Evolutionary conservation across 2,888 invertebrate genomes (phyloP).

Genomic region (Chesias legatella): DNA sequence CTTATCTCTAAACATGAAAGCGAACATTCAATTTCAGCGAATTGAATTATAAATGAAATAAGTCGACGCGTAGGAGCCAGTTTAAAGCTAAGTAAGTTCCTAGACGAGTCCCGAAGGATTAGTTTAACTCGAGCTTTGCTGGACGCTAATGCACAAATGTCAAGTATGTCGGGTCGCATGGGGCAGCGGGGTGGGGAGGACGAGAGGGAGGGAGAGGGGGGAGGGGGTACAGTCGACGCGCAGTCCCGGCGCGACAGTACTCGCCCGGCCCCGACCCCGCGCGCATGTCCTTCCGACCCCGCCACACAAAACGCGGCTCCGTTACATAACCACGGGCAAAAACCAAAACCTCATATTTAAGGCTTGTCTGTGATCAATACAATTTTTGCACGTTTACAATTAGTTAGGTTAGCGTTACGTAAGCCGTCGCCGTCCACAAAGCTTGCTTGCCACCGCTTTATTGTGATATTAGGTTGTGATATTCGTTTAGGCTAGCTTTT

Average conservation of each 20-base stretch:
- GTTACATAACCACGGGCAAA: conserved; percentile 71
- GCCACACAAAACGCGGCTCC: conserved; percentile 63
- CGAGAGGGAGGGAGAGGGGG: conserved; percentile 27
- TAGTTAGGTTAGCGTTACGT: conserved; percentile 73
- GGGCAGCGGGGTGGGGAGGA: conserved; percentile 18
- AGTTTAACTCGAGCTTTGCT: conserved; percentile 37
- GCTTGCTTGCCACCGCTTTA: conserved; percentile 77
- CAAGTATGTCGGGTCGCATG: conserved; percentile 31
- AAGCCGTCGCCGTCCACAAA: conserved; percentile 78
- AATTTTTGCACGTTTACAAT: conserved; percentile 73
- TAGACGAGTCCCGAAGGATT: conserved; percentile 20
- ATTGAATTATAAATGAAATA: conserved; percentile 3
- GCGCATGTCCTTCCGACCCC: conserved; percentile 64
- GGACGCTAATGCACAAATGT: conserved; percentile 42
- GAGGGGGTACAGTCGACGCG: conserved; percentile 36
- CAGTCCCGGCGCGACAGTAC: conserved; percentile 57
- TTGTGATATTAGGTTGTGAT: conserved; percentile 80
- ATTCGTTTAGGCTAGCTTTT: conserved; percentile 71
- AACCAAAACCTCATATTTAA: conserved; percentile 65
- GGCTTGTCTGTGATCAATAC: conserved; percentile 76
- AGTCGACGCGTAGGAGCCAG: neutral
- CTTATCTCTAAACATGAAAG: too few species aligned
- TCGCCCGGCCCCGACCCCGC: conserved; percentile 67
- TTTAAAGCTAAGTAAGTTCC: conserved; percentile 8
- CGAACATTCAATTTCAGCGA: neutral